Base-by-base conservation (phyloP, 2,888 invertebrate species). In the Podabrus alpinus region DNA sequence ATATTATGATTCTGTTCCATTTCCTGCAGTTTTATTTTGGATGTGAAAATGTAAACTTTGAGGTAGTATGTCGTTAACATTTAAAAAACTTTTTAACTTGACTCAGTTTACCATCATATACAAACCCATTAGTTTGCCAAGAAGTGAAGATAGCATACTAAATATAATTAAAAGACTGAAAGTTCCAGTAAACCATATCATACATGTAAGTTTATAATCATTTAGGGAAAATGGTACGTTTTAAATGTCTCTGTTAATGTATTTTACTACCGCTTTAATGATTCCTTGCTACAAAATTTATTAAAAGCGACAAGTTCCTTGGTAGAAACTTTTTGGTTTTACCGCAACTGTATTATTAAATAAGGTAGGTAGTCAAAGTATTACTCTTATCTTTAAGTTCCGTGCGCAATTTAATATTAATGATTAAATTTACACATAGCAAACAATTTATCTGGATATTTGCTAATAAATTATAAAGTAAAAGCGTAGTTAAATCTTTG, bases 171-270 rank as follows among this genome's bases (percentile, higher is more conserved):
- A 45, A 45, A 45, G 45, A 45, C 45, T 45, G 45, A 45, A 45
- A 45, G 45, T 45, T 45, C n/a, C 45, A 45, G 61, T 17, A 61
- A 61, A 61, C 61, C 10, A 61, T 61, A 61, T 13, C 61, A 61
- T 61, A 61, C 61, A 16, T 61, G 61, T 61, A 81, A 80, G 75
- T 79, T 81, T 77, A 78, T 75, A 79, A 81, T 80, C 81, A 80
- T 79, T 81, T 79, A 81, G 82, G 80, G 62, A 15, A 80, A 79
- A 75, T 79, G 77, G 80, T 80, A 79, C 69, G 60, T 79, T 77
- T 79, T 80, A 79, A 81, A 80, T 82, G 80, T 79, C 79, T 81
- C 80, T 79, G 79, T 77, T 80, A 81, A 82, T 81, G 81, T 45
- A 45, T 45, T 45, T 45, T 80, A 81, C 71, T 68, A 77, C 78